Base-by-base conservation (phyloP, 2,113 vertebrate species). In the Balaenoptera acutorostrata region DNA sequence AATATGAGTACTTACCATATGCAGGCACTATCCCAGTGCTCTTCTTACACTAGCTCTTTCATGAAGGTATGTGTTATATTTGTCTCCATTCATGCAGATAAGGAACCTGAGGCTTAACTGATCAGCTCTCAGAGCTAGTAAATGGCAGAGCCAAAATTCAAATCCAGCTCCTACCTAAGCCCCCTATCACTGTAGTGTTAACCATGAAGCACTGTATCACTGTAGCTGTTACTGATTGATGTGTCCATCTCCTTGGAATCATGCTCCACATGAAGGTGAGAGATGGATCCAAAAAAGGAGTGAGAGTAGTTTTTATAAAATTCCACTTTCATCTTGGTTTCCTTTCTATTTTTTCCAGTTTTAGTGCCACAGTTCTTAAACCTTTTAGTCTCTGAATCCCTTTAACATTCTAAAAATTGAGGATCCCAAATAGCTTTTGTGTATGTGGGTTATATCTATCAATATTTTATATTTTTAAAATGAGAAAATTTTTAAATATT, bases 391-490 rank as follows among this genome's bases (percentile, higher is more conserved):
- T 36, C 21, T 69, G 31, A 21, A 89, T 20, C 39, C 57, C 20
- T 75, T 49, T 88, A 72, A 72, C 9, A 72, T 8, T 78, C 46
- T 93, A 36, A 80, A 82, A 87, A 64, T 8, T 86, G 25, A 71
- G 31, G 80, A 64, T 44, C 46, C 84, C 72, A 59, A 63, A 81
- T 36, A 69, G 13, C 36, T 72, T 94, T 68, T 52, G 27, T 74
- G 25, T 49, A 33, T 18, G 15, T 31, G 25, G 27, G 8, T 88
- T 75, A 18, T 36, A 25, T 55, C 66, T 75, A 36, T 59, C 33
- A 68, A 25, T 33, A 39, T 52, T 63, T 52, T 27, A 3, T 66
- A 39, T 46, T 93, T 66, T 69, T 63, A 59, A 57, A 75, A 92
- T 41, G 21, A 84, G 44, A 88, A 63, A 55, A 31, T 41, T 66